Percentiles rank a stretch among this genome's conserved stretches.
Evolutionary conservation across 2,113 vertebrate genomes (phyloP).

Genomic region (Mola mola): DNA sequence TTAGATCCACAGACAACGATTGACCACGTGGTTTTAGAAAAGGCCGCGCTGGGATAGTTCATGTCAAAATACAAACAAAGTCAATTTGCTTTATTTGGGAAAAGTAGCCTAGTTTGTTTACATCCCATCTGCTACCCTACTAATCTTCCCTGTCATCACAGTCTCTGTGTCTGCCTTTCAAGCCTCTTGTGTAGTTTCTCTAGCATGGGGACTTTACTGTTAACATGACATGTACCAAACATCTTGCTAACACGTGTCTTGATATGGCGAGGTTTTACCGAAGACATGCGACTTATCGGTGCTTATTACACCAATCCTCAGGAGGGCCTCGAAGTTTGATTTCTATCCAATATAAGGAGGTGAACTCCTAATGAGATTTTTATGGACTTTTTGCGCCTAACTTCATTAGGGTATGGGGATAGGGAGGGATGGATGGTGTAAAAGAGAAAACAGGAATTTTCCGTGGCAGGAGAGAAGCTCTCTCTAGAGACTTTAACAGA

Average conservation of each 20-base stretch:
- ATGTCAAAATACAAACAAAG: no score
- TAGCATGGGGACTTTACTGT: conserved; percentile 16
- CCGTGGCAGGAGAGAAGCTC: conserved; percentile 70
- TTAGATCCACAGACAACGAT: conserved; percentile 15
- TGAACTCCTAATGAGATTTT: conserved; percentile 77
- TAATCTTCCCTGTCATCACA: no score
- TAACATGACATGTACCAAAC: conserved; percentile 39
- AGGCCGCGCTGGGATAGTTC: neutral
- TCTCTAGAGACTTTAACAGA: conserved; percentile 78
- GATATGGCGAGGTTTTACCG: conserved; percentile 35
- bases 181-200: conserved; percentile 5
- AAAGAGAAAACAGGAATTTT: conserved; percentile 65
- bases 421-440: conserved; percentile 57
- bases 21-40: neutral
- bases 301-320: conserved; percentile 69
- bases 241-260: conserved; percentile 31
- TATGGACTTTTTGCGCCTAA: conserved; percentile 74
- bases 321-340: conserved; percentile 74
- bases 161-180: neutral
- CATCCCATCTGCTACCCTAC: neutral
- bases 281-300: conserved; percentile 50
- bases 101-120: neutral
- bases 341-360: conserved; percentile 73
- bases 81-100: neutral
- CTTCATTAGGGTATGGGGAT: conserved; percentile 75